Evolutionary conservation across 2,113 vertebrate genomes (phyloP), one percentile per base, ranked within the genome.

Genomic region (Rissa tridactyla): DNA sequence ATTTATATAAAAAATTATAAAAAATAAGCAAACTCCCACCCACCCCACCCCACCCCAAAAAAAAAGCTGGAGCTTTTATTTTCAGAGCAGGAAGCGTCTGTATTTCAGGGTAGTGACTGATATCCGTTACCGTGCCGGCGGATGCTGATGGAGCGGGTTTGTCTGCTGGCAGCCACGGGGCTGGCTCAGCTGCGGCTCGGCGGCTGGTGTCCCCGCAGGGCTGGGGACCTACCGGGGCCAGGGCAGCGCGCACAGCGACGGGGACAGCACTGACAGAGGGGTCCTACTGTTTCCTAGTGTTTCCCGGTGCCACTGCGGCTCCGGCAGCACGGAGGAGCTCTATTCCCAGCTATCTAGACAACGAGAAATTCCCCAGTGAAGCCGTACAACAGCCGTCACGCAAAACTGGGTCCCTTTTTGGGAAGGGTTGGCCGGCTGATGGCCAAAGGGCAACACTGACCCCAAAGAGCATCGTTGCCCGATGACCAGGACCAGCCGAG

Each of bases 331-430:
- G 7, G 46, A 66, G 18, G 34, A 70, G 73, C 47, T 86, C 64
- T 8, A 15, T 38, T 62, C 87, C 57, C 73, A 17, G 9, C 47
- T n/a, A 6, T 29, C 47, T 5, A 29, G 32, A 6, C 40, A 5
- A 44, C 18, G 42, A 2, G 0, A 26, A 77, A 80, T 32, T 26
- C 40, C 7, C 2, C 0, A 2, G 55, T 34, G 64, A 1, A 54
- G 55, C 65, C 18, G 10, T 18, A 4, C 4, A 11, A 3, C 7
- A 32, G 61, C 4, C 0, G 13, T 62, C 46, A 11, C 15, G 13
- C 32, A 60, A 14, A 30, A 0, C 18, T 0, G 6, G 27, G 52
- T 22, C 10, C 9, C 23, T 6, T 29, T 10, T 15, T 1, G 87
- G 80, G 71, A 46, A 36, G 20, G 15, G 15, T 2, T 68, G 26